Evolutionary conservation across 2,113 vertebrate species (phyloP).

Genomic region (Hippocampus comes): DNA sequence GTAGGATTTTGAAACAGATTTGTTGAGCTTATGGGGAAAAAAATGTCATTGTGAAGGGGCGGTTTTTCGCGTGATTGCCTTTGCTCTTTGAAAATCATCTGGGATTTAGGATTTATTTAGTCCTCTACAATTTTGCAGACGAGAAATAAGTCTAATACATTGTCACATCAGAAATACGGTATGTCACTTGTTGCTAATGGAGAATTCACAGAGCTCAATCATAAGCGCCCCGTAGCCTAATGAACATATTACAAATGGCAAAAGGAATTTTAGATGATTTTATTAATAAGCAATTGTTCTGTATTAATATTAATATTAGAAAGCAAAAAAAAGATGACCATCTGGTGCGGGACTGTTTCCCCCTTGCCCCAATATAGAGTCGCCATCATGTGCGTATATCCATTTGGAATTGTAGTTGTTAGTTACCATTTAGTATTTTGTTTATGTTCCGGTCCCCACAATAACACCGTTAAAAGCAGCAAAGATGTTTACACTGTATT

Average conservation of each 20-base stretch:
- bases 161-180: neutral
- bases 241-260: neutral
- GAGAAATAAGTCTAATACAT: neutral
- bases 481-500: constrained; percentile 21
- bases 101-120: constrained; percentile 42
- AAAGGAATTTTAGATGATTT: neutral
- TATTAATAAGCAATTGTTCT: neutral
- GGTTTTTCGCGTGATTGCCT: constrained; percentile 24
- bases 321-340: too few relatives aligned
- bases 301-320: neutral
- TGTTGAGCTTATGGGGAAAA: constrained; percentile 42
- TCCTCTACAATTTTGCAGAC: constrained; percentile 27
- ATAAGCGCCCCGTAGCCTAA: neutral
- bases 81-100: constrained; percentile 42
- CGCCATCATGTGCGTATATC: neutral
- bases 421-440: constrained; percentile 3
- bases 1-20: constrained; percentile 57
- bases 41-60: constrained; percentile 37
- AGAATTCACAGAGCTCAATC: neutral
- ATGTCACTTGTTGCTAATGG: neutral
- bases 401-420: neutral
- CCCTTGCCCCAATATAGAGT: too few relatives aligned
- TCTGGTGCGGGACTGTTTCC: too few relatives aligned
- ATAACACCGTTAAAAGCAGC: constrained; percentile 16
- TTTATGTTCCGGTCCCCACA: constrained; percentile 2